A percentile compares a stretch with the other conserved stretches of the same genome.
Evolutionary conservation across 2,888 invertebrate genomes (phyloP).

Genomic region (Ariolimax columbianus): DNA sequence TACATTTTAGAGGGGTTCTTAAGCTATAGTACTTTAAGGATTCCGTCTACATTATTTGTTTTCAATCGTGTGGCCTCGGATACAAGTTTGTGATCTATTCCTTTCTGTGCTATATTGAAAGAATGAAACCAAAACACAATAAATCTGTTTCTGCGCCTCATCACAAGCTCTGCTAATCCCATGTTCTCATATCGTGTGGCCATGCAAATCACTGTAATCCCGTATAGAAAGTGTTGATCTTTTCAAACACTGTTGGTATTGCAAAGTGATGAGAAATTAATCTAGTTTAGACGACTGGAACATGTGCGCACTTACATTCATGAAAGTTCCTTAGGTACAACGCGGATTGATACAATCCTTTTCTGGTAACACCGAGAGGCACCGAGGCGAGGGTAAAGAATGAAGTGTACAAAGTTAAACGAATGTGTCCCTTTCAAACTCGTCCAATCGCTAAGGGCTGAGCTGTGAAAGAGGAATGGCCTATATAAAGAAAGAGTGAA

Average conservation of each 20-base stretch:
- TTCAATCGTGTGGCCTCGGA: too few relatives aligned
- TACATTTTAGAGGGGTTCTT: too few relatives aligned
- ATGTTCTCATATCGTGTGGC: neutral
- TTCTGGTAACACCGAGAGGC: neutral
- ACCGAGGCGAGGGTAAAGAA: neutral
- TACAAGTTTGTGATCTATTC: too few relatives aligned
- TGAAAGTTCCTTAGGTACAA: conserved; percentile 16
- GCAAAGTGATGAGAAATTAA: conserved; percentile 47
- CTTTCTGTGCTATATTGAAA: too few relatives aligned
- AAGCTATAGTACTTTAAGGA: too few relatives aligned
- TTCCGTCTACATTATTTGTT: too few relatives aligned
- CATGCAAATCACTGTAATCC: conserved; percentile 25
- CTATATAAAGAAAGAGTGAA: neutral
- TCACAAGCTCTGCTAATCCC: neutral
- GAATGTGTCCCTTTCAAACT: conserved; percentile 17
- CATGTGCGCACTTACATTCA: conserved; percentile 32
- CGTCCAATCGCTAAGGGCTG: neutral
- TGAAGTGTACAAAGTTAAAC: neutral
- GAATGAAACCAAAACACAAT: neutral
- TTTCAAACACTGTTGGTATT: conserved; percentile 39
- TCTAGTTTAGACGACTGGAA: conserved; percentile 4
- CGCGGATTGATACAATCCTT: neutral
- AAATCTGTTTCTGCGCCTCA: neutral
- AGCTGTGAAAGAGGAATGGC: neutral
- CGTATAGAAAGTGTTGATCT: conserved; percentile 15